phyloP scores from a whole-genome alignment of 2,888 invertebrate species.

The Volucella bombylans region DNA sequence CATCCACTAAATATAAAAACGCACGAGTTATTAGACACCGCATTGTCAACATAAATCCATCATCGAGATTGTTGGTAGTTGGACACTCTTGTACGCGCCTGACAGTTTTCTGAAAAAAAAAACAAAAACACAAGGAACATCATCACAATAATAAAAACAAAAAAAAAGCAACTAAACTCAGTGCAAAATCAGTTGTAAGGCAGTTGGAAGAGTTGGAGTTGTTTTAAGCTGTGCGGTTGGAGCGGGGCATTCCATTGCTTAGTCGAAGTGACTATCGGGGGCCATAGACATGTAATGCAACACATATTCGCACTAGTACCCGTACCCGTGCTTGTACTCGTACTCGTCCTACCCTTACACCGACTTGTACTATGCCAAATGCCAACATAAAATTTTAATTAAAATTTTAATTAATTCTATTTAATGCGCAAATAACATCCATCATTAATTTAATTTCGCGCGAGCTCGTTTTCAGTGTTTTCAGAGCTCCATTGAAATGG shows the following conservation, averaged over 20 bases:
- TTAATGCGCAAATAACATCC: constrained; percentile 75
- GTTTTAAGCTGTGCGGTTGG: too few species aligned
- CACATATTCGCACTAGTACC: constrained; percentile 28
- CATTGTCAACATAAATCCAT: constrained; percentile 73
- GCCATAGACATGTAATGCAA: constrained; percentile 53
- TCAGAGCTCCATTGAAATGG: constrained; percentile 50
- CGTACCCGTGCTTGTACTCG: too few species aligned
- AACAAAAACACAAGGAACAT: neutral
- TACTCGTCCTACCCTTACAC: too few species aligned
- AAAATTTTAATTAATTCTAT: constrained; percentile 76
- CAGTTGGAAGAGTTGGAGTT: constrained; percentile 14
- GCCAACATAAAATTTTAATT: constrained; percentile 73
- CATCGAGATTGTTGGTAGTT: constrained; percentile 47
- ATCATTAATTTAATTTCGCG: constrained; percentile 75
- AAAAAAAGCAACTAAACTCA: constrained; percentile 20
- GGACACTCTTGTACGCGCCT: constrained; percentile 36
- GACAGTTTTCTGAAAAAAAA: neutral
- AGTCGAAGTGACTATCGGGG: constrained; percentile 23
- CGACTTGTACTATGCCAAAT: too few species aligned
- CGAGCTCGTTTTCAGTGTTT: constrained; percentile 58
- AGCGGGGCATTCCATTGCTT: constrained; percentile 25
- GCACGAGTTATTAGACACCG: constrained; percentile 69
- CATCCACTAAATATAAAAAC: constrained; percentile 60
- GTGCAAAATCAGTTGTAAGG: constrained; percentile 7
- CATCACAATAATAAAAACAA: neutral